These are phyloP conservation scores for Chloebia gouldiae DNA, from an alignment of 2,113 vertebrate species.

Conservation along the genomic window DNA sequence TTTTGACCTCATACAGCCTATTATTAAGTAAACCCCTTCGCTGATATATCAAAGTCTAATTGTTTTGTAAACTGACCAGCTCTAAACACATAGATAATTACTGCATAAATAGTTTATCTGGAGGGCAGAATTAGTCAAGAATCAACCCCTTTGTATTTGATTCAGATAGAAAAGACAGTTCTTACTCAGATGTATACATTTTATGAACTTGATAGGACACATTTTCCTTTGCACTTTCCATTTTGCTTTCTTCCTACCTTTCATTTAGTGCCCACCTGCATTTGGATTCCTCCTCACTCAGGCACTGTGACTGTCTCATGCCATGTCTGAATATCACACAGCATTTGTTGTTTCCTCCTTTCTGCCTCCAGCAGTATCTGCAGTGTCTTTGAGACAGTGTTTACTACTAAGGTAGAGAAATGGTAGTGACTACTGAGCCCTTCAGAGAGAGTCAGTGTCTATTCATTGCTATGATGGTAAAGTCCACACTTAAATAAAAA, in stretches of 20 bases:
- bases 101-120: not conserved
- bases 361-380: not conserved
- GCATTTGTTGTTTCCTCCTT: not conserved
- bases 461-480: not conserved
- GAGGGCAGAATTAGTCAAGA: not conserved
- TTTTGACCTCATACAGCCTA: not conserved
- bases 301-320: not conserved
- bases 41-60: not conserved
- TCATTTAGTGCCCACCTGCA: not conserved
- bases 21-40: not conserved
- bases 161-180: not conserved
- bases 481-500: not conserved
- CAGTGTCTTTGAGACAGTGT: not conserved
- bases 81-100: not conserved
- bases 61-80: not conserved
- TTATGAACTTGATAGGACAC: not conserved
- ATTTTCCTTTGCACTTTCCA: not conserved
- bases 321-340: not conserved
- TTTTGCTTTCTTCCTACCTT: not conserved
- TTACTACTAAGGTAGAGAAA: not conserved
- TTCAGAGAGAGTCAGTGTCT: not conserved
- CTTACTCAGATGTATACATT: not conserved
- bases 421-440: not conserved
- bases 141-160: not conserved
- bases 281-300: not conserved